Conservation (phyloP, 30 jellyfish, hydroid and myxozoan genomes). For the Aurelia coerulea region DNA sequence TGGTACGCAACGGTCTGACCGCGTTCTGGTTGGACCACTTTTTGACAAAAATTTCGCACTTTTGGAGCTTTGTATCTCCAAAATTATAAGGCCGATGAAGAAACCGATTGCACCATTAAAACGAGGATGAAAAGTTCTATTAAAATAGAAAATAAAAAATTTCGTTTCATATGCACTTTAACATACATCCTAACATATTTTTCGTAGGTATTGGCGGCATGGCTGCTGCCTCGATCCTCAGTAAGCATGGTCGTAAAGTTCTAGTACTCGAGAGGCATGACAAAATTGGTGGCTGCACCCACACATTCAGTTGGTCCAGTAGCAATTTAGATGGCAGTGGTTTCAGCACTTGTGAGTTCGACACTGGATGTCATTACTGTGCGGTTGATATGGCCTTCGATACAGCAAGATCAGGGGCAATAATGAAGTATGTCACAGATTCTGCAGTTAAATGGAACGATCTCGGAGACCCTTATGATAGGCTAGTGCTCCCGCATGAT, state of each 20-base stretch:
- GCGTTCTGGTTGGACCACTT: too few species aligned
- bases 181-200: background rate
- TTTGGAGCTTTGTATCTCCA: too few species aligned
- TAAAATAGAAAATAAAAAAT: too few species aligned
- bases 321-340: slow-evolving; percentile 82
- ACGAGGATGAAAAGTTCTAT: too few species aligned
- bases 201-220: slow-evolving; percentile 82
- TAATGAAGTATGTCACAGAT: slow-evolving; percentile 88
- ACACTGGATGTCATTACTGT: slow-evolving; percentile 92
- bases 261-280: slow-evolving; percentile 90
- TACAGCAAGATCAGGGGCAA: slow-evolving; percentile 91
- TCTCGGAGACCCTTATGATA: slow-evolving; percentile 92
- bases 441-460: slow-evolving; percentile 87
- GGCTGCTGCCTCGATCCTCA: slow-evolving; percentile 80
- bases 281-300: slow-evolving; percentile 94
- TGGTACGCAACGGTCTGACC: too few species aligned
- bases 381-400: slow-evolving; percentile 91
- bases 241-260: slow-evolving; percentile 71
- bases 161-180: too few species aligned
- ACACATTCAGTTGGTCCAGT: slow-evolving; percentile 89
- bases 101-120: too few species aligned
- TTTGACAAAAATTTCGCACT: too few species aligned
- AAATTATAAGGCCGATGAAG: too few species aligned
- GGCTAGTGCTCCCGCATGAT: slow-evolving; percentile 88
- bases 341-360: slow-evolving; percentile 90